Evolutionary conservation across 2,113 vertebrate genomes (phyloP).

Genomic region (Hemicordylus capensis): DNA sequence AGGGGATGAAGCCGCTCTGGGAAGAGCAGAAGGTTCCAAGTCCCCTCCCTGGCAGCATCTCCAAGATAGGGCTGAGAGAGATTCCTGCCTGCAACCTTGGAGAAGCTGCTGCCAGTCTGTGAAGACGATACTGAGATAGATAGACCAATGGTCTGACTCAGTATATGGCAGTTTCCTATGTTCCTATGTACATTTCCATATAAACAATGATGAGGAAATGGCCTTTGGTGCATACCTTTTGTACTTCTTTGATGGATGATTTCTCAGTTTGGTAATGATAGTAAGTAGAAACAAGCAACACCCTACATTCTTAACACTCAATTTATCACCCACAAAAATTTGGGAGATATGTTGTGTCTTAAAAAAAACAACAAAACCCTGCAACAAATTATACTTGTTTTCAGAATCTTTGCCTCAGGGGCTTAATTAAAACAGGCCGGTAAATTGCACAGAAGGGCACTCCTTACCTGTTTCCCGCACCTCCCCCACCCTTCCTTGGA

Average conservation of each 20-base stretch:
- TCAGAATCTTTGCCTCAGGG: constrained; percentile 32
- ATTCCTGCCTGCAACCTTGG: no score
- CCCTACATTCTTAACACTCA: constrained; percentile 49
- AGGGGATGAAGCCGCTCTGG: no score
- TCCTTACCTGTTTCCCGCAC: constrained; percentile 32
- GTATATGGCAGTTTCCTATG: no score
- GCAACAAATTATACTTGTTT: constrained; percentile 36
- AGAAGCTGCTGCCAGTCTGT: no score
- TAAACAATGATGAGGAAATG: constrained; percentile 34
- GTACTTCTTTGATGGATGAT: constrained; percentile 55
- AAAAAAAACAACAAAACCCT: no score
- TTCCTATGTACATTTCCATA: no score
- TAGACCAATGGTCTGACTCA: no score
- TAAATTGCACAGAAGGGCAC: constrained; percentile 59
- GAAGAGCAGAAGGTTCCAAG: no score
- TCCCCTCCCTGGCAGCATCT: no score
- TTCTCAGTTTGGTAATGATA: constrained; percentile 51
- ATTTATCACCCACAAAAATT: background rate
- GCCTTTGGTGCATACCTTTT: constrained; percentile 40
- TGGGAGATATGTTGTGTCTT: background rate
- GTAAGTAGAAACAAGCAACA: constrained; percentile 38
- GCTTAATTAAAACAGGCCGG: constrained; percentile 62
- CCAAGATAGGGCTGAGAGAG: no score
- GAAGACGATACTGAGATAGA: no score
- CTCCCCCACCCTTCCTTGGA: constrained; percentile 30